A percentile compares a stretch with the other conserved stretches of the same genome.
phyloP scores from a whole-genome alignment of 2,888 invertebrate genomes.

The Aphidoletes aphidimyza region DNA sequence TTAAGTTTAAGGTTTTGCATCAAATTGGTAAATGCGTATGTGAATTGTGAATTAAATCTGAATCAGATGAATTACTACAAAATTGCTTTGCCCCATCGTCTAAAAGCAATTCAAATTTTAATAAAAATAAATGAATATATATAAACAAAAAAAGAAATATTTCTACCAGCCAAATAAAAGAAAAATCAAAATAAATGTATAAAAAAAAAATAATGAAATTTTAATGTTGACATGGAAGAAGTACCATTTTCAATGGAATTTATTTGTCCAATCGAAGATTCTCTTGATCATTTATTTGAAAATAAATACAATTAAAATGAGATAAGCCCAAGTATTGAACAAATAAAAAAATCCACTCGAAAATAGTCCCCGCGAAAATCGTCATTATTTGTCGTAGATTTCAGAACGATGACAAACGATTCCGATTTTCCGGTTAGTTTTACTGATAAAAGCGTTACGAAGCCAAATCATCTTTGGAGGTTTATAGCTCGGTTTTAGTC shows the following conservation, averaged over 20 bases:
- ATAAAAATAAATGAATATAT: neutral
- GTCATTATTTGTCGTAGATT: neutral
- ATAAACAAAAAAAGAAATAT: neutral
- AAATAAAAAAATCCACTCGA: neutral
- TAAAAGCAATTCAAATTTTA: neutral
- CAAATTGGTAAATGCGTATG: too few relatives aligned
- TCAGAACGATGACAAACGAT: neutral
- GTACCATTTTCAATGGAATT: neutral
- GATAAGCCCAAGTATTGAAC: slow-evolving; percentile 21
- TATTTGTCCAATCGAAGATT: slow-evolving; percentile 52
- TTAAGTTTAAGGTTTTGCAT: too few relatives aligned
- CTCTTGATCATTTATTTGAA: neutral
- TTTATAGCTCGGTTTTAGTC: neutral
- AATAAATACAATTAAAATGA: neutral
- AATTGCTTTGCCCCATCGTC: too few relatives aligned
- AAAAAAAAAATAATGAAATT: neutral
- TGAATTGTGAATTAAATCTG: too few relatives aligned
- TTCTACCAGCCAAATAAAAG: neutral
- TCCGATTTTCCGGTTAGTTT: neutral
- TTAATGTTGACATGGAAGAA: neutral
- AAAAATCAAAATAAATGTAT: neutral
- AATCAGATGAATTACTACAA: too few relatives aligned
- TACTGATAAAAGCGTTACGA: slow-evolving; percentile 55
- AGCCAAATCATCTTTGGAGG: slow-evolving; percentile 54
- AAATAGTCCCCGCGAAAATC: neutral